Percentiles rank a stretch among this genome's conserved stretches.
These are phyloP conservation scores for Cathartes aura DNA, from an alignment of 2,113 vertebrate genomes.

Conservation along the genomic window DNA sequence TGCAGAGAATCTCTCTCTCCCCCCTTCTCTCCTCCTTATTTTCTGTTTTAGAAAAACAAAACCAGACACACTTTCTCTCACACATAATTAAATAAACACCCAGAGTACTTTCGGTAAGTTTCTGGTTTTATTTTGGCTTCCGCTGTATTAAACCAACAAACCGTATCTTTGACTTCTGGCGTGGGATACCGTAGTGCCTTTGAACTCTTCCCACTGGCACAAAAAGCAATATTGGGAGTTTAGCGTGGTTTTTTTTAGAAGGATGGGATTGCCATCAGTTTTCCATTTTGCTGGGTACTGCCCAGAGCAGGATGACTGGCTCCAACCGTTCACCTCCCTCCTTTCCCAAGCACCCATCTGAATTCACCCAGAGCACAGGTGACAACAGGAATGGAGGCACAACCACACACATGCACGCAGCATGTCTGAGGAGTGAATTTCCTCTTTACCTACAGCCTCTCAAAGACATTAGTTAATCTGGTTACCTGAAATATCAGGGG, in stretches of 20 bases:
- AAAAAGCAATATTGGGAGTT: not conserved
- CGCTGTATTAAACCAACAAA: not conserved
- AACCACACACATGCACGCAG: rapidly evolving
- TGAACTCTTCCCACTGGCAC: not conserved
- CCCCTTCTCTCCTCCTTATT: not conserved
- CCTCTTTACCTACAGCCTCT: not conserved
- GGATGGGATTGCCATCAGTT: not conserved
- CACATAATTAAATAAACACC: not conserved
- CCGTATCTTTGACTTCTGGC: rapidly evolving
- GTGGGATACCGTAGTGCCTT: not conserved
- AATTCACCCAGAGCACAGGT: not conserved
- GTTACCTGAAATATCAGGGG: not conserved
- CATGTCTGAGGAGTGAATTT: rapidly evolving
- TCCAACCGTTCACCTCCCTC: rapidly evolving
- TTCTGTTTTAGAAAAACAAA: not conserved
- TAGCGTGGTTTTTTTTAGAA: rapidly evolving
- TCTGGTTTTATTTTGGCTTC: not conserved
- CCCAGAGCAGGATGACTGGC: not conserved
- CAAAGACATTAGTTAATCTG: not conserved
- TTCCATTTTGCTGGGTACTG: not conserved
- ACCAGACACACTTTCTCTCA: not conserved
- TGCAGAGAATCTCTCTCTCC: not conserved
- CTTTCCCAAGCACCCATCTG: not conserved
- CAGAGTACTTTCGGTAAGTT: not conserved
- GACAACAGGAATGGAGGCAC: not conserved